Evolutionary conservation across 2,888 invertebrate species (phyloP).

Genomic region (Oscheius sp.): DNA sequence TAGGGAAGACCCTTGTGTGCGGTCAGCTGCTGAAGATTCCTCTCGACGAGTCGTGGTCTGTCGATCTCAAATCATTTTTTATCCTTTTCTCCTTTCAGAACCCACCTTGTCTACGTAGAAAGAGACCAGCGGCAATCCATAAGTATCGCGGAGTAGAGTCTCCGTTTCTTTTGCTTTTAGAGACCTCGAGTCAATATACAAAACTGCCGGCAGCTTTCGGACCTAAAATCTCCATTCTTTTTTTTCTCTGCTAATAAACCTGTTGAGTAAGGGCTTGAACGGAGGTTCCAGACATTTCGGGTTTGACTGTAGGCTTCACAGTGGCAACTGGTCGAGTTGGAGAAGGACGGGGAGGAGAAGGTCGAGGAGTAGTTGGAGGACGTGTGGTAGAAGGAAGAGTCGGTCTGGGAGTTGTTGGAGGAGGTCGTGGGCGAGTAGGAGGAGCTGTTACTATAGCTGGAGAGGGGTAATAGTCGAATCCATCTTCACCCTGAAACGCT

Average conservation of each 20-base stretch:
- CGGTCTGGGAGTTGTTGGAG: conserved; percentile 31
- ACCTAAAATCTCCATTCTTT: conserved; percentile 51
- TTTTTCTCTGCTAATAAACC: conserved; percentile 30
- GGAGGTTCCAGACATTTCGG: conserved; percentile 44
- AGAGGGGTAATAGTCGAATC: conserved; percentile 24
- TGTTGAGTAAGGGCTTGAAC: conserved; percentile 66
- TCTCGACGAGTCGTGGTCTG: conserved; percentile 58
- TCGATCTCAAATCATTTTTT: conserved; percentile 50
- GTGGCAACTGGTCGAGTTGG: conserved; percentile 25
- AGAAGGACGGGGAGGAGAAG: conserved; percentile 10
- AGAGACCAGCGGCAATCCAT: conserved; percentile 67
- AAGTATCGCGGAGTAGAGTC: conserved; percentile 58
- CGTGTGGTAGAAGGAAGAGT: conserved; percentile 22
- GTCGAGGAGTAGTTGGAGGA: conserved; percentile 34
- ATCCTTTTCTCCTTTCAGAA: not conserved
- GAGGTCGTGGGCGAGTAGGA: conserved; percentile 31
- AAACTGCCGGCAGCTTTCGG: conserved; percentile 67
- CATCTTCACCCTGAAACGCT: conserved; percentile 16
- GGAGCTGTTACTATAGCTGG: conserved; percentile 24
- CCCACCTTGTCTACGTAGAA: conserved; percentile 68
- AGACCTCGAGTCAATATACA: conserved; percentile 64
- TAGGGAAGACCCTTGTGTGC: conserved; percentile 68
- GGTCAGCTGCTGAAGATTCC: conserved; percentile 65
- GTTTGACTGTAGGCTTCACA: conserved; percentile 27
- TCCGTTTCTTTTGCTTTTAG: conserved; percentile 51